Percentiles rank a stretch among this genome's conserved stretches.
Evolutionary conservation across 2,113 vertebrate species (phyloP).

Genomic region (Coregonus clupeaformis): DNA sequence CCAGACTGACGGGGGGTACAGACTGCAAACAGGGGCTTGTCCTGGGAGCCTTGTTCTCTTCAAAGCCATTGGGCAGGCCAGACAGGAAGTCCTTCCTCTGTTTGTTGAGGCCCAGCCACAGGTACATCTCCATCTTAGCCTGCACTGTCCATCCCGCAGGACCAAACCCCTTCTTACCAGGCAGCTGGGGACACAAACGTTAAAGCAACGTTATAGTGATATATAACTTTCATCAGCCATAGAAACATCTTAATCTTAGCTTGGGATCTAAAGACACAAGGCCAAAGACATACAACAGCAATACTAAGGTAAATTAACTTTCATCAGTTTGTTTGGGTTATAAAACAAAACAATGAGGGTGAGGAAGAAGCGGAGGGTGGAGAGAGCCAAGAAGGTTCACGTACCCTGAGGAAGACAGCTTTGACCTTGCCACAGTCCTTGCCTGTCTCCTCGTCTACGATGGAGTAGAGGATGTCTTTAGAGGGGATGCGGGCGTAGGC

Average conservation of each 20-base stretch:
- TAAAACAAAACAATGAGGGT: no score
- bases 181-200: conserved; percentile 67
- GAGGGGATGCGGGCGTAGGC: conserved; percentile 90
- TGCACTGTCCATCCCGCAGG: conserved; percentile 95
- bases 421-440: conserved; percentile 98
- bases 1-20: conserved; percentile 91
- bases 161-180: conserved; percentile 92
- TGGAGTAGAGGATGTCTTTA: conserved; percentile 93
- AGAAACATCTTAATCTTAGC: no score
- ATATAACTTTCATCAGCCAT: no score
- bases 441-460: conserved; percentile 86
- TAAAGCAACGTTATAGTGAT: no score
- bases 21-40: conserved; percentile 71
- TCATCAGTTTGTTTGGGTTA: no score
- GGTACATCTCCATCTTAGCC: conserved; percentile 93
- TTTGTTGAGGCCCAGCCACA: conserved; percentile 92
- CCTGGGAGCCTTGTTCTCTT: conserved; percentile 85
- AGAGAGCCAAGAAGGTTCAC: neutral
- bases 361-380: neutral
- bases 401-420: conserved; percentile 63
- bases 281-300: no score
- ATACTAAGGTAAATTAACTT: no score
- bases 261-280: no score
- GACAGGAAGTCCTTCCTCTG: conserved; percentile 91
- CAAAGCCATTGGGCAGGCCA: conserved; percentile 93